Conservation (phyloP, 2,797 vertebrate genomes). For the Apogon hyalosoma region DNA sequence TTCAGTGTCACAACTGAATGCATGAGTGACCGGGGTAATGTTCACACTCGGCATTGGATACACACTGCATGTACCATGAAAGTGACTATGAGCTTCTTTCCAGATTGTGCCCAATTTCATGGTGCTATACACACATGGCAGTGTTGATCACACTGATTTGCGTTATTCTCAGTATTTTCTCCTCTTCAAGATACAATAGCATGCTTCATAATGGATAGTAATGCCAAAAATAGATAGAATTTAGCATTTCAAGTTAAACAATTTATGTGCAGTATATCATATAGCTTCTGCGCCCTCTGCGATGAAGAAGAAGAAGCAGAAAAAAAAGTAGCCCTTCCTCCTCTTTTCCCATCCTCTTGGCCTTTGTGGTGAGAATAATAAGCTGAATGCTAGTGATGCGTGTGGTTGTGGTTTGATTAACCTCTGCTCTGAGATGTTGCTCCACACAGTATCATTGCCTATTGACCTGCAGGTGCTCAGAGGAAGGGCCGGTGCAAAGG, state of each 20-base stretch:
- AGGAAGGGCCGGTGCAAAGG: conserved; percentile 85
- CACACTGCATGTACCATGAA: conserved; percentile 80
- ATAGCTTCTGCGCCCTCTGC: background rate
- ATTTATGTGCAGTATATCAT: background rate
- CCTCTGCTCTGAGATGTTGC: conserved; percentile 81
- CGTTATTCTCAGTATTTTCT: conserved; percentile 52
- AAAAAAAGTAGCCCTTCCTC: conserved; percentile 20
- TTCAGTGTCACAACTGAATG: conserved; percentile 78
- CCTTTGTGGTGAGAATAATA: conserved; percentile 75
- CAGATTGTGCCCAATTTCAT: conserved; percentile 84
- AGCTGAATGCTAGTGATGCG: conserved; percentile 61
- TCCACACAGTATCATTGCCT: conserved; percentile 82
- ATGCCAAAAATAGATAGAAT: conserved; percentile 19
- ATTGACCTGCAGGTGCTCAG: conserved; percentile 87
- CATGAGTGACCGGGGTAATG: conserved; percentile 76
- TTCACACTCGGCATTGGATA: conserved; percentile 80
- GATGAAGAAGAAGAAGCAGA: conserved; percentile 11
- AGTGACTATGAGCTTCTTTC: conserved; percentile 81
- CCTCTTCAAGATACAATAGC: conserved; percentile 24
- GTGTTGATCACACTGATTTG: conserved; percentile 76
- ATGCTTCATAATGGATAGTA: conserved; percentile 14
- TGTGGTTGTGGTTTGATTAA: conserved; percentile 84
- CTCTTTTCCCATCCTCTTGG: conserved; percentile 38
- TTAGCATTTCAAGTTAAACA: conserved; percentile 21
- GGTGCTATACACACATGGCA: conserved; percentile 72